phyloP scores from a whole-genome alignment of 2,888 invertebrate genomes.

The Busseola fusca region DNA sequence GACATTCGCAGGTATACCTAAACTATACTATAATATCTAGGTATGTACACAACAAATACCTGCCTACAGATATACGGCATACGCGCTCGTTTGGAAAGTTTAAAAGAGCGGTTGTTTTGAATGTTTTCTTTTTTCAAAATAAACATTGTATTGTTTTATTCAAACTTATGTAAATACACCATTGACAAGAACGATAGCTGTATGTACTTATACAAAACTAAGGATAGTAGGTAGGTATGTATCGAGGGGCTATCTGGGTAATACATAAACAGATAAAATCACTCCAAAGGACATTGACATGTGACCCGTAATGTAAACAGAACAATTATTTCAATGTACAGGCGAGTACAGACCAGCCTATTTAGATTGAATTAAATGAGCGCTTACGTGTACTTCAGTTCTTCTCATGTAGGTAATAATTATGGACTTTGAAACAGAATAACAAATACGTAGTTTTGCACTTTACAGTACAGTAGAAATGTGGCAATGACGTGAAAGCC shows the following conservation, averaged over 20 bases:
- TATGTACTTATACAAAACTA: background rate
- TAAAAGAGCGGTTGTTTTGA: conserved; percentile 30
- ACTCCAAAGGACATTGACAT: conserved; percentile 64
- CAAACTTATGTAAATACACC: background rate
- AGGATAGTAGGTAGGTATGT: background rate
- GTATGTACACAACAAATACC: conserved; percentile 31
- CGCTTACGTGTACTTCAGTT: conserved; percentile 50
- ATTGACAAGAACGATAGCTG: background rate
- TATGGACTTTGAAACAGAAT: background rate
- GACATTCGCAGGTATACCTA: conserved; percentile 50
- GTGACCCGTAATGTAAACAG: conserved; percentile 65
- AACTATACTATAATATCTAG: conserved; percentile 25
- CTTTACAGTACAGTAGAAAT: conserved; percentile 9
- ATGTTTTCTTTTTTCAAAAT: conserved; percentile 12
- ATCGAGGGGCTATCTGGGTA: conserved; percentile 5
- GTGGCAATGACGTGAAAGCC: conserved; percentile 39
- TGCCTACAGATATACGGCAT: conserved; percentile 9
- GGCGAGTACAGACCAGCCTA: conserved; percentile 46
- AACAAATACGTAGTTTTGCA: conserved; percentile 15
- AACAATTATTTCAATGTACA: conserved; percentile 62
- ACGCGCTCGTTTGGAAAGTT: conserved; percentile 24
- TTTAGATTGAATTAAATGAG: conserved; percentile 64
- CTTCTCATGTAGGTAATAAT: conserved; percentile 1
- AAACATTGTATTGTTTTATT: conserved; percentile 15
- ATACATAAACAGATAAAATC: conserved; percentile 44